Base-by-base conservation (phyloP, 2,888 invertebrate genomes). In the Philereme vetulata region DNA sequence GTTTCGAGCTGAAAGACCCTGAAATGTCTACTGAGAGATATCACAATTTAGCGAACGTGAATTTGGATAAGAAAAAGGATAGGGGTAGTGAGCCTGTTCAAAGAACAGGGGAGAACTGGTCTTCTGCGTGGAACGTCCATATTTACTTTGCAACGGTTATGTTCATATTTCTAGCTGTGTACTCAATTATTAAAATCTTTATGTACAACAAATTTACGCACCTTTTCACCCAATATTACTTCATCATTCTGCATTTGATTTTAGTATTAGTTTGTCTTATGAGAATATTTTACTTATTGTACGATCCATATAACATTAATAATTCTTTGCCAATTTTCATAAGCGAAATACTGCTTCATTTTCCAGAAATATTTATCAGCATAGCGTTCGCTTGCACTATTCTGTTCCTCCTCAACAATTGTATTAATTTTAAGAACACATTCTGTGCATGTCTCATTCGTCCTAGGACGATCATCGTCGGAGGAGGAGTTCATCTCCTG, bases 281-380 rank as follows among this genome's bases (percentile, higher is more conserved):
- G 77, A 94, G 97, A 51, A 96, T 97, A 72, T 96, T 97, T 73
- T 98, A 97, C 80, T 93, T 98, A 72, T 96, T 97, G 72, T 96
- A 97, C 80, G 98, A 98, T 86, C 97, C 97, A 0, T 98, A 98
- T 81, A 98, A 98, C 78, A 95, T 96, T n/a, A 95, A 95, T 64
- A 94, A 94, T 63, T 96, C 96, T 0, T 94, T 98, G 78, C 96
- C 96, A 60, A 88, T 94, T 49, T 95, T 96, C 62, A 90, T 97
- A 38, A 96, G 97, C 54, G 96, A 97, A 77, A 95, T 98, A 51
- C 87, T 98, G 43, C 94, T 97, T 65, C 96, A 97, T 78, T 94
- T 97, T 58, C 97, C 97, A 0, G 95, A 97, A 65, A 98, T 98
- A 65, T 95, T 98, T 74, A 86, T 98, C 40, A 97, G 97, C 21